A percentile compares a stretch with the other conserved stretches of the same genome.
Evolutionary conservation across 2,888 invertebrate genomes (phyloP).

Genomic region (Ligdia adustata): DNA sequence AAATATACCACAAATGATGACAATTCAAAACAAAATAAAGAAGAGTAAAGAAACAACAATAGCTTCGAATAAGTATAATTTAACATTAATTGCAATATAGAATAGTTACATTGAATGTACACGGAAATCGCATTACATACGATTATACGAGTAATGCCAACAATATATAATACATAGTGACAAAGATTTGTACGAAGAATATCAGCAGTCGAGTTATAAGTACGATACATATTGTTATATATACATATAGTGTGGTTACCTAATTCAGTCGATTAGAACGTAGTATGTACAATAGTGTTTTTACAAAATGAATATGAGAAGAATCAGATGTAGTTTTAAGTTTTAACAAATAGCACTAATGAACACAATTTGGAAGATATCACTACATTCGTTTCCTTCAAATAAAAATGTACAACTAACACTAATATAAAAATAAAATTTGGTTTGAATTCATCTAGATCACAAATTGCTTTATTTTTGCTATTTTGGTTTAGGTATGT

Average conservation of each 20-base stretch:
- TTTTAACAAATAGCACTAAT: slow-evolving; percentile 46
- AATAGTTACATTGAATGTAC: slow-evolving; percentile 56
- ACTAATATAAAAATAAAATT: slow-evolving; percentile 33
- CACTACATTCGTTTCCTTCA: slow-evolving; percentile 31
- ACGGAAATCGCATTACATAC: slow-evolving; percentile 62
- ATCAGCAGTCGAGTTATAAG: slow-evolving; percentile 60
- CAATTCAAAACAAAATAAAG: slow-evolving; percentile 34
- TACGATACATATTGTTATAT: slow-evolving; percentile 35
- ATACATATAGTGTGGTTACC: slow-evolving; percentile 50
- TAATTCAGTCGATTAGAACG: slow-evolving; percentile 62
- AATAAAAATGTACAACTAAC: slow-evolving; percentile 29
- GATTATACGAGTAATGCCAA: slow-evolving; percentile 60
- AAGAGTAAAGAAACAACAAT: slow-evolving; percentile 18
- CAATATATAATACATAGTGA: slow-evolving; percentile 63
- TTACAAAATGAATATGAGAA: slow-evolving; percentile 25
- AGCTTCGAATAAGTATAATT: slow-evolving; percentile 37
- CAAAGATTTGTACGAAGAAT: slow-evolving; percentile 74
- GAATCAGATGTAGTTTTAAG: slow-evolving; percentile 35
- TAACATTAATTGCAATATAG: slow-evolving; percentile 42
- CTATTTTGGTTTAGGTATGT: slow-evolving; percentile 42
- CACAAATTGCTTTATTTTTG: slow-evolving; percentile 15
- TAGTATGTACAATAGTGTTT: slow-evolving; percentile 33
- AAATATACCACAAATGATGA: slow-evolving; percentile 26
- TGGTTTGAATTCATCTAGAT: slow-evolving; percentile 35
- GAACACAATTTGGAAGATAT: slow-evolving; percentile 59